Conservation (phyloP, 1,140 invertebrate genomes). For the Limonius californicus region DNA sequence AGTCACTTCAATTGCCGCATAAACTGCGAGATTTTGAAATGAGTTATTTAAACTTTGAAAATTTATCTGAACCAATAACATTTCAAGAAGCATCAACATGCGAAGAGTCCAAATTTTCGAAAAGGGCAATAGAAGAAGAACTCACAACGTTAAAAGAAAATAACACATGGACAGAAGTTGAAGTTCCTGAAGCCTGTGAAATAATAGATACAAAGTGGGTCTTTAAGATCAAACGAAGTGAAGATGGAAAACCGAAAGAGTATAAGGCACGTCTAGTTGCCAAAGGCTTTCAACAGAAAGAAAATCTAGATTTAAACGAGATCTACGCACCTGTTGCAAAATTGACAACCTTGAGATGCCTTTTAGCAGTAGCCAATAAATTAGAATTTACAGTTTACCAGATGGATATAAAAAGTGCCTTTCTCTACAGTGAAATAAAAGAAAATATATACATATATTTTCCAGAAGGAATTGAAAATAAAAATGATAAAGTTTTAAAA, state of each 20-base stretch:
- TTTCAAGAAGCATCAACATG: not conserved
- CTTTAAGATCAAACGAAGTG: slow-evolving; percentile 33
- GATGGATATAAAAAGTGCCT: slow-evolving; percentile 37
- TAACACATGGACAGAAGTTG: slow-evolving; percentile 31
- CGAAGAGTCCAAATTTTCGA: slow-evolving; percentile 27
- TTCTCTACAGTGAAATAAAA: slow-evolving; percentile 42
- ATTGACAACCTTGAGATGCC: not conserved
- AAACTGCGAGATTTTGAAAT: not conserved
- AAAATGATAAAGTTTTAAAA: slow-evolving; percentile 30
- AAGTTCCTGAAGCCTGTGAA: not conserved
- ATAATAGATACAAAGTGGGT: slow-evolving; percentile 41
- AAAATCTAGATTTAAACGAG: not conserved
- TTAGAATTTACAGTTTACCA: not conserved
- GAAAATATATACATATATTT: slow-evolving; percentile 28
- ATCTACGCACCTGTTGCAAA: slow-evolving; percentile 4
- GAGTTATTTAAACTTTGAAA: not conserved
- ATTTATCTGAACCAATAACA: not conserved
- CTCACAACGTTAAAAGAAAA: slow-evolving; percentile 24
- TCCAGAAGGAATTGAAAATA: slow-evolving; percentile 4
- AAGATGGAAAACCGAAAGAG: slow-evolving; percentile 20
- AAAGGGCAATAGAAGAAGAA: slow-evolving; percentile 19
- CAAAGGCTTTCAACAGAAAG: slow-evolving; percentile 8
- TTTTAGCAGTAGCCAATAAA: not conserved
- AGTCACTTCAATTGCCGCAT: not conserved
- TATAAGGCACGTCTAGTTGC: slow-evolving; percentile 9